Evolutionary conservation across 2,888 invertebrate species (phyloP), one percentile per base, ranked within the genome.

Genomic region (Dermolepida albohirtum): DNA sequence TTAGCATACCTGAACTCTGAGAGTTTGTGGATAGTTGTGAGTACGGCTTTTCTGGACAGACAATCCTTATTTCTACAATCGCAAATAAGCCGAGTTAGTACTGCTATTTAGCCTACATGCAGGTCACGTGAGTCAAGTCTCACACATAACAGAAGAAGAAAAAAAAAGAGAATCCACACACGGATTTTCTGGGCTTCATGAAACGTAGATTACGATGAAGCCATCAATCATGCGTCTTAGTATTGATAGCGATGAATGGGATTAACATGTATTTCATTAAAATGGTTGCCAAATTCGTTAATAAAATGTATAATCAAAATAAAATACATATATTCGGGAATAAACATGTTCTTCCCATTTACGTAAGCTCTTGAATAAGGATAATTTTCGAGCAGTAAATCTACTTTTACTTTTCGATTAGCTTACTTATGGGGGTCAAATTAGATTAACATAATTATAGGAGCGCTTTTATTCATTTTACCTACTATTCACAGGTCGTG

Each of bases 41-140:
- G 85, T 88, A 89, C 84, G 89, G 88, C 89, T 90, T 90, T 85
- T 90, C 89, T 83, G 90, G 90, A 86, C 90, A 90, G 85, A 89
- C 87, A 88, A 90, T 89, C 89, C 90, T 89, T 88, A 90, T 88
- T 87, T 90, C 90, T 90, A 88, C 84, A 87, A 81, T 81, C 77
- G 80, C 80, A 82, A 81, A 81, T 78, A 81, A 80, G 81, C 81
- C 75, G 77, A 78, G 83, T 83, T 83, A 83, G 82, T 83, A 79
- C 75, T 74, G 79, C 79, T 75, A 52, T 64, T 64, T 68, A 65
- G 68, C 68, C 57, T 68, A 68, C 68, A 68, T 68, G 68, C 68
- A 59, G 68, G 62, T 63, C 68, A 51, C 52, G 51, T 59, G 59
- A 68, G 39, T 50, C 34, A 39, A 49, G 27, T 17, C 40, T 52